These are phyloP conservation scores for Sinhomidia bicolor DNA, from an alignment of 2,888 invertebrate genomes.

Conservation along the genomic window DNA sequence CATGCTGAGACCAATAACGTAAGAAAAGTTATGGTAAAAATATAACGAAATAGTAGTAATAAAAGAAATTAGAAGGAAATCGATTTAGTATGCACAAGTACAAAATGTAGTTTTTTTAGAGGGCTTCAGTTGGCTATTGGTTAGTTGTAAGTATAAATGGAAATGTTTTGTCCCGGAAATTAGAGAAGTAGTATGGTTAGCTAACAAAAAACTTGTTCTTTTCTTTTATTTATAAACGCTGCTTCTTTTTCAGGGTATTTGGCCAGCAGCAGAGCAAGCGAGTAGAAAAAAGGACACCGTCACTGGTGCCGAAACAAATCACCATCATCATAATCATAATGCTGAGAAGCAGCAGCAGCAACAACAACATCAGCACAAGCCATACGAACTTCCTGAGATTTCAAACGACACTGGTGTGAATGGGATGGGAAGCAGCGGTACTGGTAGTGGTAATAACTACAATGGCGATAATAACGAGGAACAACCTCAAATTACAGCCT, in stretches of 20 bases:
- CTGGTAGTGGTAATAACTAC: constrained; percentile 35
- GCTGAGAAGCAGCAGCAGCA: too few species aligned
- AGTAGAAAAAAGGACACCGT: not conserved
- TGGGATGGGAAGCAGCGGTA: constrained; percentile 35
- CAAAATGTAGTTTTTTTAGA: not conserved
- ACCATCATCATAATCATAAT: constrained; percentile 29
- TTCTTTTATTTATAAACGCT: constrained; percentile 11
- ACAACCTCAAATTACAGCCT: constrained; percentile 71
- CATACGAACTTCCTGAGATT: constrained; percentile 64
- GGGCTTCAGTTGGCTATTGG: not conserved
- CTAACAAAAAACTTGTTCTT: too few species aligned
- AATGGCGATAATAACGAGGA: constrained; percentile 73
- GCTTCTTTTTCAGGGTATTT: constrained; percentile 61
- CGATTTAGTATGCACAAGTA: not conserved
- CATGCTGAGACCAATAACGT: constrained; percentile 67
- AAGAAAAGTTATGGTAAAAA: too few species aligned
- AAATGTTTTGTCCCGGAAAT: not conserved
- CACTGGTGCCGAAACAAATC: not conserved
- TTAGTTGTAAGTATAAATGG: constrained; percentile 14
- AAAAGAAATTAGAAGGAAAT: not conserved
- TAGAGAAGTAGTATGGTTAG: not conserved
- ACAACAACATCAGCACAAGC: constrained; percentile 17
- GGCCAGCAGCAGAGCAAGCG: constrained; percentile 47
- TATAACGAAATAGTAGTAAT: too few species aligned
- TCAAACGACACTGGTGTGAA: constrained; percentile 57